Evolutionary conservation across 2,113 vertebrate genomes (phyloP).

Genomic region (Thamnophis sirtalis): DNA sequence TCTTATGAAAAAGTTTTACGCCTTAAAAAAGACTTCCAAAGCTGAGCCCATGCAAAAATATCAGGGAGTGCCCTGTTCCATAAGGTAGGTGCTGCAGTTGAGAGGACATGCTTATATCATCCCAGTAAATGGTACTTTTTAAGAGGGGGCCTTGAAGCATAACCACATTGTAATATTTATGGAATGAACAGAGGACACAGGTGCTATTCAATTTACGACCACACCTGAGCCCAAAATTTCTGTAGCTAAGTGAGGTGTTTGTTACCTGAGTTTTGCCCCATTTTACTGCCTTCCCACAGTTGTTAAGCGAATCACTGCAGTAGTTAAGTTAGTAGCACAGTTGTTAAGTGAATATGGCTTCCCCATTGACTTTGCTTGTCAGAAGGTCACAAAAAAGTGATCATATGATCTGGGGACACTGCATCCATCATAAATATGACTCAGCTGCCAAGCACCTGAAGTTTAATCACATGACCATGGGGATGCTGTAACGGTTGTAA

Average conservation of each 20-base stretch:
- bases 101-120: neutral
- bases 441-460: neutral
- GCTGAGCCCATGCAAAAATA: neutral
- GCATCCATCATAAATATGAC: neutral
- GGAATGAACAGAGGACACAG: neutral
- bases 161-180: neutral
- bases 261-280: neutral
- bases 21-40: neutral
- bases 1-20: neutral
- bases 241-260: neutral
- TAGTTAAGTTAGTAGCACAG: neutral
- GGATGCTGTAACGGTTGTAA: neutral
- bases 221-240: neutral
- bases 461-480: neutral
- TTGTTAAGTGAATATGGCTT: neutral
- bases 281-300: neutral
- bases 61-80: neutral
- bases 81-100: neutral
- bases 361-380: neutral
- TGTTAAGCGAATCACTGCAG: neutral
- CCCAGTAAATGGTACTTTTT: neutral
- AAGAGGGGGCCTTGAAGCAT: neutral
- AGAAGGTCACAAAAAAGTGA: neutral
- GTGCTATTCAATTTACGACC: neutral
- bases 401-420: neutral